Evolutionary conservation across 2,888 invertebrate genomes (phyloP), one percentile per base, ranked within the genome.

Genomic region (Campoplex nolae): DNA sequence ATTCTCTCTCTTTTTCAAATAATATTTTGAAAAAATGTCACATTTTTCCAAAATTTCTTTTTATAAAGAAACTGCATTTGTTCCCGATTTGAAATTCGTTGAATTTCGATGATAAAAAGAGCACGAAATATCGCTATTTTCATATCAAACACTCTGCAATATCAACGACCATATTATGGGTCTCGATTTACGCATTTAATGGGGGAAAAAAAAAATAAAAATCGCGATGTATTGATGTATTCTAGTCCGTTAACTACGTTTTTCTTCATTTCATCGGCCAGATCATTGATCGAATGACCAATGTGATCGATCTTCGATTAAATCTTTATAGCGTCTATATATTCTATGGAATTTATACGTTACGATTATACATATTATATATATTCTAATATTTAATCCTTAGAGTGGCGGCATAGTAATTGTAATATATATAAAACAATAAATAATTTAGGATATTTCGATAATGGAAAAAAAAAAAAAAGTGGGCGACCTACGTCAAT

Each of bases 321-420:
- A 90, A 86, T 89, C 88, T 89, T 90, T 89, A 88, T 88, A 87
- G 83, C 84, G 78, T 89, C 88, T 89, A 89, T 89, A 89, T 90
- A 90, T 89, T 90, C 89, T 90, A 89, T 89, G 87, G 87, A 90
- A 89, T 89, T 89, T 89, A 90, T 88, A 90, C 88, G 88, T 90
- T 90, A 77, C 83, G 73, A 85, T 68, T 83, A 87, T 84, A 79
- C 38, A 38, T 75, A 83, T 84, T 32, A 32, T 85, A 78, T 23
- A 23, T 82, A 80, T 82, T 84, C 82, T 84, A 77, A 70, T 71
- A 77, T 84, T 84, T 80, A 85, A 84, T 84, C 84, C 74, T 84
- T 88, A 86, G 85, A 88, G 82, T 85, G 82, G 18, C 83, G 84
- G 83, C 83, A 85, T 85, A 83, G 83, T 89, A 80, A 74, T 80